Base-by-base conservation (phyloP, 2,888 invertebrate species). In the Brenthis ino region DNA sequence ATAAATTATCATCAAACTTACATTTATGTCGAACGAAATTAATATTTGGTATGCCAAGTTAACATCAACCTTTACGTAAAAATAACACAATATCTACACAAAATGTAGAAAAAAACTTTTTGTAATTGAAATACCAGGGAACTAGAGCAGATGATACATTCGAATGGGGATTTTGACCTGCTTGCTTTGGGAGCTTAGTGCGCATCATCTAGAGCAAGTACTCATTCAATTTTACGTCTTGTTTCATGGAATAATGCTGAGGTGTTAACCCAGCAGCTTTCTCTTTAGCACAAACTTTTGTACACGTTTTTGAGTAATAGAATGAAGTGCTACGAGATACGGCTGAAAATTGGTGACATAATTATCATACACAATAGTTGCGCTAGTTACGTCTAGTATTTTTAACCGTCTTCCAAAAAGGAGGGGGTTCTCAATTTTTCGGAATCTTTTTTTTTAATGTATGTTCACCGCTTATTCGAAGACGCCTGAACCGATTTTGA, bases 71-170 rank as follows among this genome's bases (percentile, higher is more conserved):
- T 33, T 48, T 43, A 57, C 57, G 47, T 60, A n/a, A 71, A 16
- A 16, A 14, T 51, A 13, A 51, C 51, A 16, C 8, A 43, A 11
- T 37, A 37, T 43, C 37, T 51, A 51, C 65, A 71, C 68, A 71
- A 71, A 71, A 68, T 64, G 57, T 64, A 57, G 63, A 68, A 65
- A 68, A 43, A 70, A 69, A 72, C 64, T 58, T 53, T 57, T 57
- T 60, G 28, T 61, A 14, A 72, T 72, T 70, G 72, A 72, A 70
- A 72, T 63, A 60, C 57, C 63, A 69, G 70, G 57, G 65, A 69
- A 72, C 70, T 72, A 55, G 72, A 72, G 67, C 72, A 70, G 64
- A 68, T 71, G 71, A 71, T 66, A 68, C 68, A 66, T 70, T 70
- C 65, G 68, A 67, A 67, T 37, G 20, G 65, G 69, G 68, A 70